phyloP scores from a whole-genome alignment of 2,797 vertebrate species.

The Pachyuromys duprasi region DNA sequence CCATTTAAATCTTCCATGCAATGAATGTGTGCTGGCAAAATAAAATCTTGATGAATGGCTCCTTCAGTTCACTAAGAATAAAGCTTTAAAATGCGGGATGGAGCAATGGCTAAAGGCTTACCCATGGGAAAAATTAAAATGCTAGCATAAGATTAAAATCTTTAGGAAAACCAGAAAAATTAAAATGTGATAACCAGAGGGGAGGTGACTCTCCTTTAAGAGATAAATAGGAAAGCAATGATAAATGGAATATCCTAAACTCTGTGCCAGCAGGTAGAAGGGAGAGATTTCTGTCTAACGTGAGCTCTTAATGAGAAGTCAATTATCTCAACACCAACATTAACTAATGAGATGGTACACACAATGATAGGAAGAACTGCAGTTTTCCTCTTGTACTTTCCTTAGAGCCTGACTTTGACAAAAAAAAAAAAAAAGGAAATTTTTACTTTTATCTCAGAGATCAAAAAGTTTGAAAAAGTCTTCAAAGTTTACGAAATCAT shows the following conservation, averaged over 20 bases:
- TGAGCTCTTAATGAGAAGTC: slow-evolving; percentile 68
- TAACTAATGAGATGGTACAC: slow-evolving; percentile 41
- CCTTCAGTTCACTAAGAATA: slow-evolving; percentile 12
- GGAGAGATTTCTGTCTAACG: slow-evolving; percentile 34
- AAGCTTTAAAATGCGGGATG: slow-evolving; percentile 38
- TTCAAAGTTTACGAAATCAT: slow-evolving; percentile 19
- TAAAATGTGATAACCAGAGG: not conserved
- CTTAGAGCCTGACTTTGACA: not conserved
- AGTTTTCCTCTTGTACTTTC: slow-evolving; percentile 23
- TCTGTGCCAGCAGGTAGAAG: slow-evolving; percentile 33
- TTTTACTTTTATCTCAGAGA: not conserved
- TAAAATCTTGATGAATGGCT: slow-evolving; percentile 57
- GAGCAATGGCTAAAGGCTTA: slow-evolving; percentile 37
- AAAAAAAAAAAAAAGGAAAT: slow-evolving; percentile 52
- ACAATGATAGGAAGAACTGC: not conserved
- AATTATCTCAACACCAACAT: slow-evolving; percentile 34
- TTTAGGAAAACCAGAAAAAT: slow-evolving; percentile 50
- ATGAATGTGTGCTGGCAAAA: slow-evolving; percentile 18
- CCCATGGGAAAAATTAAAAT: slow-evolving; percentile 31
- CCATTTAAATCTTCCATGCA: not conserved
- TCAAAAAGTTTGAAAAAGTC: slow-evolving; percentile 34
- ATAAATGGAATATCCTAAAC: slow-evolving; percentile 25
- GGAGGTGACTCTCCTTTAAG: slow-evolving; percentile 52
- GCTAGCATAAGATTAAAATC: slow-evolving; percentile 61
- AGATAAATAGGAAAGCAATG: slow-evolving; percentile 37